phyloP scores from a whole-genome alignment of 2,113 vertebrate species.

The Gasterosteus nipponicus region DNA sequence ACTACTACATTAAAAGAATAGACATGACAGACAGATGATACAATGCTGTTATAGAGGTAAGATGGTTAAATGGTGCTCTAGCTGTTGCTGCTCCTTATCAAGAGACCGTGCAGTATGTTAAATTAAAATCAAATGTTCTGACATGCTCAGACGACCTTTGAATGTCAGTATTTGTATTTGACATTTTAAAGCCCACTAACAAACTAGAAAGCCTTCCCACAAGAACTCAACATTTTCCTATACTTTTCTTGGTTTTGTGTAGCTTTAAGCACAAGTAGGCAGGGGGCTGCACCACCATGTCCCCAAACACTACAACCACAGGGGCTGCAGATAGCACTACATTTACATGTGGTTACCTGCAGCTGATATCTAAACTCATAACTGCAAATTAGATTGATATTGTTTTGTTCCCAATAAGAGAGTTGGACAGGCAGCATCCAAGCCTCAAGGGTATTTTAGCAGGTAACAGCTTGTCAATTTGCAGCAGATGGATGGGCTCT shows the following conservation, averaged over 20 bases:
- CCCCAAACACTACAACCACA: slow-evolving; percentile 32
- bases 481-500: slow-evolving; percentile 61
- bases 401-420: background rate
- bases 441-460: slow-evolving; percentile 66
- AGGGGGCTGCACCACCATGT: background rate
- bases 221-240: slow-evolving; percentile 36
- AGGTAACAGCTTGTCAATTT: slow-evolving; percentile 59
- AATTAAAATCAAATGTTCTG: slow-evolving; percentile 60
- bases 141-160: slow-evolving; percentile 74
- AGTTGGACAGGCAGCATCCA: slow-evolving; percentile 48
- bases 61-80: slow-evolving; percentile 32
- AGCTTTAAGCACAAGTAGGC: background rate
- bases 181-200: slow-evolving; percentile 67
- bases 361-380: slow-evolving; percentile 20
- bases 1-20: background rate
- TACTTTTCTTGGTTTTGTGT: slow-evolving; percentile 4
- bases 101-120: slow-evolving; percentile 53
- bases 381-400: no score
- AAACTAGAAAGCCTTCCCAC: slow-evolving; percentile 49
- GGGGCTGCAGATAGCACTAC: slow-evolving; percentile 27
- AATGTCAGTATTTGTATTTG: slow-evolving; percentile 74
- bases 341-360: slow-evolving; percentile 50
- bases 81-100: slow-evolving; percentile 17
- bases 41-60: slow-evolving; percentile 18
- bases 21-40: background rate